phyloP scores from a whole-genome alignment of 2,797 vertebrate genomes.

The Microtus obscurus region DNA sequence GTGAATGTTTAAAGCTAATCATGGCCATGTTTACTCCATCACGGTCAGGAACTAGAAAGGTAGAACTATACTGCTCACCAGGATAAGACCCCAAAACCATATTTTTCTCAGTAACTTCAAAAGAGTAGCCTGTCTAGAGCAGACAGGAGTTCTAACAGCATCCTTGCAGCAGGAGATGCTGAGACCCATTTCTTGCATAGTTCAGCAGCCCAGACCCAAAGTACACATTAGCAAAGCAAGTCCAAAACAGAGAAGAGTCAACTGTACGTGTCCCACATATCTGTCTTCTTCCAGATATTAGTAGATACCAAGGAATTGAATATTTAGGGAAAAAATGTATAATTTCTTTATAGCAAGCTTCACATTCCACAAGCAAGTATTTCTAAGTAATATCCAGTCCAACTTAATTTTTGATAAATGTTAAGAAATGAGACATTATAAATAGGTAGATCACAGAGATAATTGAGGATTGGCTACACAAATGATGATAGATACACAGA shows the following conservation, averaged over 20 bases:
- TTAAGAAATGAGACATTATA: not conserved
- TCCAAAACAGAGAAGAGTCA: not conserved
- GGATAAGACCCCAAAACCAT: not conserved
- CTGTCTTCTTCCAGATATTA: not conserved
- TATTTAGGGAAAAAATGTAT: not conserved
- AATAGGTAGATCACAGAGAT: not conserved
- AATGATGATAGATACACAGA: not conserved
- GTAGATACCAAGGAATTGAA: not conserved
- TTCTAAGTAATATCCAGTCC: not conserved
- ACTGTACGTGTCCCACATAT: not conserved
- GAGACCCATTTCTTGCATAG: not conserved
- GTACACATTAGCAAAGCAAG: not conserved
- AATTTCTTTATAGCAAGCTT: slow-evolving; percentile 1
- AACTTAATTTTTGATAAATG: not conserved
- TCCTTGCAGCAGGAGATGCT: not conserved
- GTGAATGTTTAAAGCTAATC: not conserved
- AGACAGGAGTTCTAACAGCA: not conserved
- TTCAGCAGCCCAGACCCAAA: not conserved
- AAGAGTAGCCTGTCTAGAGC: not conserved
- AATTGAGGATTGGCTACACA: not conserved
- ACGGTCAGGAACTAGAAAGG: not conserved
- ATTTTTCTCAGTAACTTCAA: not conserved
- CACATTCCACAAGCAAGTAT: not conserved
- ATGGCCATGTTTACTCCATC: not conserved
- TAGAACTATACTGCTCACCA: not conserved